A percentile compares a stretch with the other conserved stretches of the same genome.
These are phyloP conservation scores for Nothocercus nigrocapillus DNA, from an alignment of 2,113 vertebrate species.

Conservation along the genomic window DNA sequence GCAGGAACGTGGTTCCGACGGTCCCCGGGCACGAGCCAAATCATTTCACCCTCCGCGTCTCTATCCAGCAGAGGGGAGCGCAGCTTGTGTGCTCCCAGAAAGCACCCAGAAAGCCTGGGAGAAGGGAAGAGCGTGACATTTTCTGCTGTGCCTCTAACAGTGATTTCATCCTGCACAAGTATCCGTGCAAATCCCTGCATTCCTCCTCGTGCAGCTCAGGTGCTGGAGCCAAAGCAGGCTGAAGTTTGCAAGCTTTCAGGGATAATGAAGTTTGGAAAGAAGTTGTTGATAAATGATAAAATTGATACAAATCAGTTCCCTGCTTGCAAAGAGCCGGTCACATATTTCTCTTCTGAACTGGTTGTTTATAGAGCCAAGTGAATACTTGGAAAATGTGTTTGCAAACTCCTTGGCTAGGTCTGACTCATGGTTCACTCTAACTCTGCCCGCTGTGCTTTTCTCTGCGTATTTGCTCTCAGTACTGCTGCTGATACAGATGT, in stretches of 20 bases:
- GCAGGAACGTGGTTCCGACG: background rate
- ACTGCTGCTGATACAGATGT: background rate
- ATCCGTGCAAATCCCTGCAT: background rate
- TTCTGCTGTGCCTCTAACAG: background rate
- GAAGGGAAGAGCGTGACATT: background rate
- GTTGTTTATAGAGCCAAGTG: accelerated
- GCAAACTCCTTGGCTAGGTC: background rate
- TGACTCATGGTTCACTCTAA: background rate
- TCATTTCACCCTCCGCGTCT: background rate
- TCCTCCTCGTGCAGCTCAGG: background rate
- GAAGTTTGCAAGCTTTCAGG: background rate
- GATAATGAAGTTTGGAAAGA: background rate
- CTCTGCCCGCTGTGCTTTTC: background rate
- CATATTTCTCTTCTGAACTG: background rate
- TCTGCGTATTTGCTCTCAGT: background rate
- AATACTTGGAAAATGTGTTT: background rate
- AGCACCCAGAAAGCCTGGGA: background rate
- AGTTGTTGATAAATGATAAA: background rate
- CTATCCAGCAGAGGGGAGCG: constrained; percentile 65
- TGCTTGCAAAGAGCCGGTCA: background rate
- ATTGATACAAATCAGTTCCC: background rate
- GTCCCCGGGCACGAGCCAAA: background rate
- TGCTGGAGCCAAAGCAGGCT: background rate
- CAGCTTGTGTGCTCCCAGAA: constrained; percentile 19
- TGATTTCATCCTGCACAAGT: background rate